Evolutionary conservation across 2,888 invertebrate genomes (phyloP).

Genomic region (Dusona sp.): DNA sequence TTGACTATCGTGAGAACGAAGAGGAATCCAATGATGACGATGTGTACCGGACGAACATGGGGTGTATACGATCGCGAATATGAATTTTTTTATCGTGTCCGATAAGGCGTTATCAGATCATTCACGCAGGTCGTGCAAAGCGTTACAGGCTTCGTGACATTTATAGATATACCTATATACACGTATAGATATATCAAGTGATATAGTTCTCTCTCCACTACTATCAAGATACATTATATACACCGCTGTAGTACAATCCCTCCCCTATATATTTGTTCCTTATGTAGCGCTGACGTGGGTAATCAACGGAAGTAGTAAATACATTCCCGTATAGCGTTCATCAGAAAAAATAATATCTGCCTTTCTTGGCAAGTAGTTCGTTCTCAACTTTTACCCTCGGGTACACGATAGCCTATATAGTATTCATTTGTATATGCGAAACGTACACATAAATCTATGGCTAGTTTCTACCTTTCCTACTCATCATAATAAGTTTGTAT

Average conservation of each 20-base stretch:
- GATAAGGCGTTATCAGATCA: conserved; percentile 66
- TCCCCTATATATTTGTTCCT: conserved; percentile 37
- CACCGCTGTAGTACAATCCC: not conserved
- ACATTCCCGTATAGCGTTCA: conserved; percentile 55
- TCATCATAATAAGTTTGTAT: not conserved
- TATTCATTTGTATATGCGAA: not conserved
- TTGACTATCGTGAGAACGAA: conserved; percentile 32
- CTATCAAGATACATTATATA: conserved; percentile 59
- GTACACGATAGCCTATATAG: not conserved
- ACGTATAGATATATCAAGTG: conserved; percentile 2
- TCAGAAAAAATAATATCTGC: conserved; percentile 47
- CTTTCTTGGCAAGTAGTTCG: conserved; percentile 47
- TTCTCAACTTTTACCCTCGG: conserved; percentile 2
- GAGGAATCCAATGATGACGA: conserved; percentile 21
- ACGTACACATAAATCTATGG: not conserved
- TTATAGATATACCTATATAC: conserved; percentile 8
- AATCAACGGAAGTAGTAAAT: conserved; percentile 73
- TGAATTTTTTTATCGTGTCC: conserved; percentile 65
- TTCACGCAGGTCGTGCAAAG: conserved; percentile 52
- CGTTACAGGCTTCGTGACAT: conserved; percentile 16
- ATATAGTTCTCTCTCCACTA: conserved; percentile 28
- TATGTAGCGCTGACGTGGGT: conserved; percentile 71
- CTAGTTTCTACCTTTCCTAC: conserved; percentile 5
- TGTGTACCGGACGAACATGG: conserved; percentile 32
- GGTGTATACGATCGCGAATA: conserved; percentile 59